These are phyloP conservation scores for Romanogobio albipinnatus DNA, from an alignment of 2,113 vertebrate species.

Conservation along the genomic window DNA sequence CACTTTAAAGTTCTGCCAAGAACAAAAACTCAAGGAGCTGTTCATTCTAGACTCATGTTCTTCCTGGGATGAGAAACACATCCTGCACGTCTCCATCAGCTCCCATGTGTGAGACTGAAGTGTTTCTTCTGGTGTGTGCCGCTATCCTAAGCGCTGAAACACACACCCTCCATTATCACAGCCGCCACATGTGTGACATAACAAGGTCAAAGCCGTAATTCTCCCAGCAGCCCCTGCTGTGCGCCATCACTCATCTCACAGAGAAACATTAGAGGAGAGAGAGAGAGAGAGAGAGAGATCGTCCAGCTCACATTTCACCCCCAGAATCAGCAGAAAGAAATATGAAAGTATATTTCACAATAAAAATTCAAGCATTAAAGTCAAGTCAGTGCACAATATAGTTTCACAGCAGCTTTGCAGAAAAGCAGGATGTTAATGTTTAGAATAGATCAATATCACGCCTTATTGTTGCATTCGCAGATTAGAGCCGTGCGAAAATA, in stretches of 20 bases:
- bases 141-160: background rate
- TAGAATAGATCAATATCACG: background rate
- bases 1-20: background rate
- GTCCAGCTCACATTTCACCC: background rate
- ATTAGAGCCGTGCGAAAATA: background rate
- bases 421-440: background rate
- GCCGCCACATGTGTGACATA: conserved; percentile 27
- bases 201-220: conserved; percentile 54
- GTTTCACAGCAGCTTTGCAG: background rate
- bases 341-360: background rate
- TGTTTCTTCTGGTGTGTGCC: background rate
- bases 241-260: conserved; percentile 8
- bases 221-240: conserved; percentile 45
- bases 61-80: too few species aligned
- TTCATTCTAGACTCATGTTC: too few species aligned
- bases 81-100: background rate
- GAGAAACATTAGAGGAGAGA: background rate
- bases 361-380: background rate
- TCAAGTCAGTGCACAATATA: background rate
- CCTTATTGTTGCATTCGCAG: background rate
- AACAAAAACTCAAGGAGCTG: too few species aligned
- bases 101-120: background rate
- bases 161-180: background rate
- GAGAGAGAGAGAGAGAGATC: too few species aligned
- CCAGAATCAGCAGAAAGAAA: background rate